Base-by-base conservation (phyloP, 2,888 invertebrate species). In the Mythimna ferrago region DNA sequence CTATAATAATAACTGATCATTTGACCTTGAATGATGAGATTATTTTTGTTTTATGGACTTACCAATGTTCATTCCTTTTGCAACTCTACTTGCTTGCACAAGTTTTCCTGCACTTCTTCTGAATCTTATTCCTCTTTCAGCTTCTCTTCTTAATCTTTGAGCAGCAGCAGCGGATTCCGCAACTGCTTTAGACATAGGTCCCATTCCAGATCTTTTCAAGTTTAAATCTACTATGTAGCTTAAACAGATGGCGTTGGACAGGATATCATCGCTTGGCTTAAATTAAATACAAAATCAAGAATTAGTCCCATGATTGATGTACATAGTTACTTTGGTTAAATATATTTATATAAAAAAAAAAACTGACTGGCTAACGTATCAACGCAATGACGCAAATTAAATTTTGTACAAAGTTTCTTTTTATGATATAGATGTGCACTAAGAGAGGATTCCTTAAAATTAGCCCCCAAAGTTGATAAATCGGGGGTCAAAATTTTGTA, bases 41-140 rank as follows among this genome's bases (percentile, higher is more conserved):
- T 32, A 35, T 60, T 35, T 2, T 19, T 2, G 10, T 53, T 53
- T 44, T n/a, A 48, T 1, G 7, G 2, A 66, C 82, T 78, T 86
- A 95, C 96, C 95, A 78, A 96, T 95, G 86, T 96, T 96, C 95
- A 96, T 93, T 68, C 95, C 94, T 82, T 93, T 96, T 16, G 93
- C 96, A 66, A 96, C 93, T 80, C 96, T 89, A 62, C 93, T 88
- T 21, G 96, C 96, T 89, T 96, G 96, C 41, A 96, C 91, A 73
- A 96, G 92, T 89, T 94, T 92, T 44, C 96, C 92, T 62, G 96
- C 96, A 86, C 96, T 96, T 87, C 95, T 90, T 82, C 93, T 92
- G 78, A 96, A 96, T 85, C 94, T 82, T 62, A 96, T 92, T 78
- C 96, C 96, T 73, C 93, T 95, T 86, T 96, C 96, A 41, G 94